Percentiles rank a stretch among this genome's conserved stretches.
Conservation (phyloP, 1,140 invertebrate species). For the Amphibalanus amphitrite region DNA sequence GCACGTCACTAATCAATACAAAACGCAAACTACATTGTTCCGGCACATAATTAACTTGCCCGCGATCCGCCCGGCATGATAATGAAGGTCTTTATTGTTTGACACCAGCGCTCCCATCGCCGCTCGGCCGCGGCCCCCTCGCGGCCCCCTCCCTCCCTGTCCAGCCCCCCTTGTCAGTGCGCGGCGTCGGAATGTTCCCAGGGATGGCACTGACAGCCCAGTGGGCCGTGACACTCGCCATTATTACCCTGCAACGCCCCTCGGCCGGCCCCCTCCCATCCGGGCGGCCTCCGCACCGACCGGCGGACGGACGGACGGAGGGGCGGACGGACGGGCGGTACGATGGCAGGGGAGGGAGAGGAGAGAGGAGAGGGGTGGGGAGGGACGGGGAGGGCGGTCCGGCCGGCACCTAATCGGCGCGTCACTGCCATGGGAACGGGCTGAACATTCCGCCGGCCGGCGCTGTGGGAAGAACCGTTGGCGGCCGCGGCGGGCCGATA, state of each 20-base stretch:
- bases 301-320: no score
- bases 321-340: no score
- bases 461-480: neutral
- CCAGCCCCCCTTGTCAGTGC: no score
- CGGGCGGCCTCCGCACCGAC: no score
- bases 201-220: neutral
- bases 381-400: no score
- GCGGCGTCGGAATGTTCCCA: neutral
- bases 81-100: neutral
- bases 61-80: neutral
- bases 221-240: neutral
- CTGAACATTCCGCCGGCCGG: neutral
- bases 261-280: neutral
- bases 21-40: neutral
- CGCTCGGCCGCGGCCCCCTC: no score
- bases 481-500: neutral
- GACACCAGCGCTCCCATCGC: neutral
- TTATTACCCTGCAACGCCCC: constrained; percentile 1
- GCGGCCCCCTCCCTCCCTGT: no score
- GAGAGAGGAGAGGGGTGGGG: neutral
- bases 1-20: neutral
- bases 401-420: neutral
- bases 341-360: no score
- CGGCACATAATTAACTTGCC: neutral
- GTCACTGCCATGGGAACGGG: neutral